These are phyloP conservation scores for Dasypolia templi DNA, from an alignment of 2,888 invertebrate genomes.

Conservation along the genomic window DNA sequence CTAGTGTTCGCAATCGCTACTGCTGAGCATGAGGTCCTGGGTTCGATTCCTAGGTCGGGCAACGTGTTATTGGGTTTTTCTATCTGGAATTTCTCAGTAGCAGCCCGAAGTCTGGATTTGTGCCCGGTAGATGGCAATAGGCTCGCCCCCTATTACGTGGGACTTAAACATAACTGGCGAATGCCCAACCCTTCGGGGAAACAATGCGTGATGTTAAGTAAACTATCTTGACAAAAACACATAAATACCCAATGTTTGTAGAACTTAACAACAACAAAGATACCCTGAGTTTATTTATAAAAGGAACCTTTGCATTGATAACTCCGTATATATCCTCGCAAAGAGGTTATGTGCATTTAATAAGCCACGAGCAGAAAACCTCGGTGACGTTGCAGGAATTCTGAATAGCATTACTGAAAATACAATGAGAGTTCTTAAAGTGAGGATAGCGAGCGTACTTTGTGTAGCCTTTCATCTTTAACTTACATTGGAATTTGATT, in stretches of 20 bases:
- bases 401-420: conserved; percentile 48
- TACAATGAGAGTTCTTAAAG: conserved; percentile 56
- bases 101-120: too few species aligned
- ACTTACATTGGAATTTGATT: conserved; percentile 29
- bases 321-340: conserved; percentile 16
- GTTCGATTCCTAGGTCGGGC: too few species aligned
- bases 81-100: too few species aligned
- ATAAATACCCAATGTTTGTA: too few species aligned
- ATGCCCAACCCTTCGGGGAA: too few species aligned
- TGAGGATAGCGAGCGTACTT: conserved; percentile 31
- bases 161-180: too few species aligned
- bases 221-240: background rate
- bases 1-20: too few species aligned
- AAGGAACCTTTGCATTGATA: conserved; percentile 16
- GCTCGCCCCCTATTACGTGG: too few species aligned
- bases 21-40: too few species aligned
- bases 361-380: conserved; percentile 27
- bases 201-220: too few species aligned
- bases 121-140: too few species aligned
- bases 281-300: background rate
- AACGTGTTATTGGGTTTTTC: too few species aligned
- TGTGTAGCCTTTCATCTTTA: conserved; percentile 28
- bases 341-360: conserved; percentile 27
- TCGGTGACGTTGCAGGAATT: conserved; percentile 50
- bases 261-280: background rate